Evolutionary conservation across 2,888 invertebrate genomes (phyloP).

Genomic region (Sarcophaga rosellei): DNA sequence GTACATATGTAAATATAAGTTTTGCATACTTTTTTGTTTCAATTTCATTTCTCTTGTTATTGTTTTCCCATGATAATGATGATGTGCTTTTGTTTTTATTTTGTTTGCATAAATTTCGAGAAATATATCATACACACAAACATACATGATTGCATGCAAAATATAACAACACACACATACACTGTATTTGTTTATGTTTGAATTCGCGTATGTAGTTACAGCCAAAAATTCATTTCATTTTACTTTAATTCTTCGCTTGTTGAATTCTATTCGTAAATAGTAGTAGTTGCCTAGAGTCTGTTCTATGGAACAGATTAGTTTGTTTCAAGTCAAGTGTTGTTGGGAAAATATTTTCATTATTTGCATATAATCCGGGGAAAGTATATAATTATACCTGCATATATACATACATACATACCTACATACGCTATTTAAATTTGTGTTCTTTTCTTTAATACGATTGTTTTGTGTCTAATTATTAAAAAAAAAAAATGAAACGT

Average conservation of each 20-base stretch:
- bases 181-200: too few species aligned
- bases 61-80: neutral
- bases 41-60: neutral
- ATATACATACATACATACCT: neutral
- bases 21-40: neutral
- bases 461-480: too few species aligned
- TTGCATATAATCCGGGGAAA: slow-evolving; percentile 7
- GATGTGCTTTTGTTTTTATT: neutral
- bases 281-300: slow-evolving; percentile 60
- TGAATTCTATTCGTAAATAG: slow-evolving; percentile 33
- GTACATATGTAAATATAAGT: neutral
- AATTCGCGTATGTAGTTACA: slow-evolving; percentile 7
- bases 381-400: slow-evolving; percentile 14
- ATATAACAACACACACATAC: neutral
- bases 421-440: slow-evolving; percentile 1
- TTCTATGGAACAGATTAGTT: slow-evolving; percentile 44
- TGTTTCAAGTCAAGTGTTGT: slow-evolving; percentile 20
- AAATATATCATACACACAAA: neutral
- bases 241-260: neutral
- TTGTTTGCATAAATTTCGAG: neutral
- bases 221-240: slow-evolving; percentile 31
- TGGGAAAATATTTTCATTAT: neutral
- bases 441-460: neutral
- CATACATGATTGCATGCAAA: too few species aligned
- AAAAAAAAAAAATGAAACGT: too few species aligned